Base-by-base conservation (phyloP, 2,797 vertebrate species). In the Sebastes itinus region DNA sequence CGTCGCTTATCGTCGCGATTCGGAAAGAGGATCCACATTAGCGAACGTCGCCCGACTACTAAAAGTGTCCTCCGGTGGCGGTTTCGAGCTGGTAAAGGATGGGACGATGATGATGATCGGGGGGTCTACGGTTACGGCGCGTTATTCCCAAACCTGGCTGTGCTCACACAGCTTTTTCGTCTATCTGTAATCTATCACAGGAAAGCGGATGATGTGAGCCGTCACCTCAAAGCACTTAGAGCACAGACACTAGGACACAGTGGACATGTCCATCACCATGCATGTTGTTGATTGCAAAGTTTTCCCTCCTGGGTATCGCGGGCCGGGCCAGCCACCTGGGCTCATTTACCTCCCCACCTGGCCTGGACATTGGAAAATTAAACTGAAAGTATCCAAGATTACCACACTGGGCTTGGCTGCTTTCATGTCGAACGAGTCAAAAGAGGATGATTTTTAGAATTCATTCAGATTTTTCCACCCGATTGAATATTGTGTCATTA, bases 11-110 rank as follows among this genome's bases (percentile, higher is more conserved):
- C 95, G 7, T 72, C n/a, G 80, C 89, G 82, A 87, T 93, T 95
- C 80, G 86, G 95, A 95, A 96, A 96, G 92, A 86, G 88, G 95
- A 96, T 94, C 94, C 92, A 85, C 89, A 79, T 90, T 89, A 88
- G 92, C 76, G 2, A 67, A 84, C 5, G 80, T 75, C 46, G 82
- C 74, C 77, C 78, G 30, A 86, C 73, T 73, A 33, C 88, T 89
- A 62, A 81, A 82, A 90, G 92, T 91, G 91, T 86, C 87, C 83
- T 25, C 8, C 35, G n/a, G 72, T 79, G 89, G 81, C 87, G 63
- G 83, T 10, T 10, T 82, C 6, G 30, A 74, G 88, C 77, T 74
- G 82, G 84, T 85, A 60, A 66, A 80, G 76, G 86, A 89, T 60
- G 79, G 68, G 66, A 66, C 22, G 25, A 32, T 6, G 80, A 63